Evolutionary conservation across 2,113 vertebrate species (phyloP).

Genomic region (Noturus placidus): DNA sequence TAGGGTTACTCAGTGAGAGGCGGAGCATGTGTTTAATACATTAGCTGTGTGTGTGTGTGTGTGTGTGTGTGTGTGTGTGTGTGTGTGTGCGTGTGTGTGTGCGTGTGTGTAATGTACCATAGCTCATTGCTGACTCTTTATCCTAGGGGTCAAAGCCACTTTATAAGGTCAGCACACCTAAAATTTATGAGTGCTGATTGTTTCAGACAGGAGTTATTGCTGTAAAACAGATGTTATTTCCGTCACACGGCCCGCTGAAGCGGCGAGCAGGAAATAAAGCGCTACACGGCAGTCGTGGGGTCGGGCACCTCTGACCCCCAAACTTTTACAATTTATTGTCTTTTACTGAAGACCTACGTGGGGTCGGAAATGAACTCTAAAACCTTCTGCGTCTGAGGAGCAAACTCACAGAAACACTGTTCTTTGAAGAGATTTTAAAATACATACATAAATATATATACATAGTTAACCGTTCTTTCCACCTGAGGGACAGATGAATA

Average conservation of each 20-base stretch:
- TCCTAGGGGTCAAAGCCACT: constrained; percentile 63
- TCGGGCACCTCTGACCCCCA: background rate
- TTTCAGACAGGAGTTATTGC: constrained; percentile 49
- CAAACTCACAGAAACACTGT: background rate
- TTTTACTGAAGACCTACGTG: constrained; percentile 6
- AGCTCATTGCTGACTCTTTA: constrained; percentile 61
- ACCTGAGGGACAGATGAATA: no score
- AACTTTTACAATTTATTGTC: background rate
- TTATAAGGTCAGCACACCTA: constrained; percentile 63
- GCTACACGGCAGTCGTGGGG: background rate
- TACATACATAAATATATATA: no score
- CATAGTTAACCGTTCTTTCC: no score
- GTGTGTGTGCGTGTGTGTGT: constrained; percentile 29
- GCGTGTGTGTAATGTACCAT: constrained; percentile 60
- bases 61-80: constrained; percentile 45
- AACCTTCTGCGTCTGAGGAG: background rate
- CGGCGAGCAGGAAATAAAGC: background rate
- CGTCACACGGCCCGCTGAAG: constrained; percentile 33
- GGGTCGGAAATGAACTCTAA: constrained; percentile 1
- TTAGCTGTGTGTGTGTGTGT: constrained; percentile 37
- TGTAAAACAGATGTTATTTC: constrained; percentile 11
- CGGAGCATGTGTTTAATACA: background rate
- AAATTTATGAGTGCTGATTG: constrained; percentile 62
- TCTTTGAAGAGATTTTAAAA: background rate
- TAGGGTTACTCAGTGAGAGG: background rate